Evolutionary conservation across 2,797 vertebrate species (phyloP), one percentile per base, ranked within the genome.

Genomic region (Harpagifer antarcticus): DNA sequence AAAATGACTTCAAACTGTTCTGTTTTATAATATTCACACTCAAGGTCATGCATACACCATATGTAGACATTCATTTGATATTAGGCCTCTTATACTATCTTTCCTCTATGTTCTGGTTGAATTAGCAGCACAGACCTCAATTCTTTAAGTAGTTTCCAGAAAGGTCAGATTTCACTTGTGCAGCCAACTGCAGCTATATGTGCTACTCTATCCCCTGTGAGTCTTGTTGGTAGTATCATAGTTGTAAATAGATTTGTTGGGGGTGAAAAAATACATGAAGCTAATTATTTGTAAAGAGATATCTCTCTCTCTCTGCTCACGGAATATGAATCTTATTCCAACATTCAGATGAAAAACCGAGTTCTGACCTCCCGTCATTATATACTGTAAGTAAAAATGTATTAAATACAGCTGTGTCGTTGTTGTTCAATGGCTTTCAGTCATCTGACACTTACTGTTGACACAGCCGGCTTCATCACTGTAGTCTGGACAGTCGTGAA

Each of bases 401-500:
- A 37, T 37, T 37, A 37, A 37, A 37, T 37, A 37, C 8, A 37
- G 33, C 33, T 37, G 33, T 37, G 6, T 37, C 6, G 33, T 37
- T 37, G 8, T 37, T 23, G 45, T 19, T 49, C 12, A 14, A 31
- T 13, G 0, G 23, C 2, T 17, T 0, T 1, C 15, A 15, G 7
- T 19, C 3, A 8, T 50, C 53, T n/a, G 40, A 53, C 5, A 27
- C 77, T 71, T 54, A 99, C 97, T 93, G 61, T 97, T 97, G 42
- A 98, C 65, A 9, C 98, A 99, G 86, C 96, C 97, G 0, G 96
- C 96, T 89, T 99, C 98, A 0, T 99, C 98, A 0, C 97, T 98
- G 85, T 96, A 94, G 49, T 99, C 98, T 0, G 93, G 95, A 86
- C 98, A 99, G 95, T 99, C 96, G 0, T 94, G 95, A 17, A 96